These are phyloP conservation scores for Recurvirostra avosetta DNA, from an alignment of 2,113 vertebrate genomes.

Conservation along the genomic window DNA sequence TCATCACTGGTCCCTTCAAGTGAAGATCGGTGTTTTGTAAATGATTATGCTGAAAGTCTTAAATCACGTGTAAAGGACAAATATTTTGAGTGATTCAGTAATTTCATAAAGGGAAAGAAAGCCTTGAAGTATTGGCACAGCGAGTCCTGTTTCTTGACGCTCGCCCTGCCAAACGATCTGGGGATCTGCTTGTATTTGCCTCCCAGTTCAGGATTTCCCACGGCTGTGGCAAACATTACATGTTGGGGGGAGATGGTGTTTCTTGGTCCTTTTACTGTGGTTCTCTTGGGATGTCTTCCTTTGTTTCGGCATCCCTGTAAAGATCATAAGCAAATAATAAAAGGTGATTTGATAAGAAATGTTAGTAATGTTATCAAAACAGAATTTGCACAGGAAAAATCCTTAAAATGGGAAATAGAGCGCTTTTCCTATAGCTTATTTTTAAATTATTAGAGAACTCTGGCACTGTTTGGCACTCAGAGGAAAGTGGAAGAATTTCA, in stretches of 20 bases:
- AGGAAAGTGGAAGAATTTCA: not conserved
- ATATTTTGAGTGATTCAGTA: not conserved
- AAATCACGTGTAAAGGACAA: not conserved
- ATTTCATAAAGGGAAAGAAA: not conserved
- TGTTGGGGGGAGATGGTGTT: not conserved
- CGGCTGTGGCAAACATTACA: accelerated
- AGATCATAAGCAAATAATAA: accelerated
- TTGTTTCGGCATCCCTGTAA: not conserved
- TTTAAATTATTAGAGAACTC: not conserved
- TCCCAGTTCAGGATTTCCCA: not conserved
- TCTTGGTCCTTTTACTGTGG: not conserved
- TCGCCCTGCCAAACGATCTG: accelerated
- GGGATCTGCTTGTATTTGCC: not conserved
- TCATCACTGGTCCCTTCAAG: not conserved
- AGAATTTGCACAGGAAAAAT: not conserved
- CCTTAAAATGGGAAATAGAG: not conserved
- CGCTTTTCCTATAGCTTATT: not conserved
- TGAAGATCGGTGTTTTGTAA: not conserved
- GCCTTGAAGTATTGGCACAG: not conserved
- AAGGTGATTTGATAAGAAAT: not conserved
- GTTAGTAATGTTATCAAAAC: not conserved
- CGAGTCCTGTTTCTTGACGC: not conserved
- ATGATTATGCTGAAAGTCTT: not conserved
- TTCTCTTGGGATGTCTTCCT: not conserved
- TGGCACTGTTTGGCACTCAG: not conserved